Percentiles rank a stretch among this genome's conserved stretches.
Conservation (phyloP, 2,797 vertebrate species). For the Hafferia zeledoni region DNA sequence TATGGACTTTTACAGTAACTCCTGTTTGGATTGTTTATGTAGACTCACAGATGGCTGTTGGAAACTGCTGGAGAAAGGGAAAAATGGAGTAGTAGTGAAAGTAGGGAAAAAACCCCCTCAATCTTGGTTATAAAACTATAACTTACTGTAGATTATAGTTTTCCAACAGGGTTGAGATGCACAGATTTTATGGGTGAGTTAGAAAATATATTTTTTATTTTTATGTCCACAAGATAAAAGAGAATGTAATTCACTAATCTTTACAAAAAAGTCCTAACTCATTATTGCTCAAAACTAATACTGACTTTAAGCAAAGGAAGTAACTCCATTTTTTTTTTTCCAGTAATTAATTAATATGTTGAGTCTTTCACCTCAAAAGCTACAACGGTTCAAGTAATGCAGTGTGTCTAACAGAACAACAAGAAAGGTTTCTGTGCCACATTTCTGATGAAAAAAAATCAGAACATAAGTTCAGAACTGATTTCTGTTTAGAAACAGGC, state of each 20-base stretch:
- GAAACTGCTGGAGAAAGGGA: not conserved
- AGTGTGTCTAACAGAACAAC: not conserved
- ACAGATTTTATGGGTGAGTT: not conserved
- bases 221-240: not conserved
- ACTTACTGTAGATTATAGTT: not conserved
- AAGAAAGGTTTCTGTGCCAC: not conserved
- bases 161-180: not conserved
- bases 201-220: not conserved
- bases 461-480: not conserved
- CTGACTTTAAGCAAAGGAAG: not conserved
- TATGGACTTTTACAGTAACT: not conserved
- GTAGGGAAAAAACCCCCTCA: not conserved
- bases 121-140: not conserved
- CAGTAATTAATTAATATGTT: constrained; percentile 18
- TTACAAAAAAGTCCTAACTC: not conserved
- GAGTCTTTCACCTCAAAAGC: not conserved
- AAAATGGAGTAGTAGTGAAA: not conserved
- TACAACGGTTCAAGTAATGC: constrained; percentile 4
- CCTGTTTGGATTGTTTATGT: not conserved
- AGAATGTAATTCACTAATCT: not conserved
- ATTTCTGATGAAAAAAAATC: not conserved
- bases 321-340: not conserved
- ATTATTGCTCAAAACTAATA: not conserved
- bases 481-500: not conserved
- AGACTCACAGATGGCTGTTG: not conserved